A percentile compares a stretch with the other conserved stretches of the same genome.
phyloP scores from a whole-genome alignment of 2,797 vertebrate genomes.

The Acrocephalus scirpaceus region DNA sequence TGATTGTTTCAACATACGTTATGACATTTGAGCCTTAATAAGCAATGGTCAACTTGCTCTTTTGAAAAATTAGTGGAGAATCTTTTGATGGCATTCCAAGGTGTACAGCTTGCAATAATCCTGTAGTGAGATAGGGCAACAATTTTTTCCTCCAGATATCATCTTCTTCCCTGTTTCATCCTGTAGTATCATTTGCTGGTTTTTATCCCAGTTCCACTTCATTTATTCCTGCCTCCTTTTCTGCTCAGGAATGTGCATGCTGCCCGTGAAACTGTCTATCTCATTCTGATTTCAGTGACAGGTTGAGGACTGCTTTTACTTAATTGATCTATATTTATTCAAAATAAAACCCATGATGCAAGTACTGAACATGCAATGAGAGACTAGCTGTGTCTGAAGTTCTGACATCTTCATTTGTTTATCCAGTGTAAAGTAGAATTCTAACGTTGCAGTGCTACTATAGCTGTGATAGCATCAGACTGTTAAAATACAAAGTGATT shows the following conservation, averaged over 20 bases:
- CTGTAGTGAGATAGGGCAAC: neutral
- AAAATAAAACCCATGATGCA: conserved; percentile 12
- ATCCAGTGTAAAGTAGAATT: conserved; percentile 23
- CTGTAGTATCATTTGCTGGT: neutral
- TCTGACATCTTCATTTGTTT: conserved; percentile 56
- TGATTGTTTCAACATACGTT: neutral
- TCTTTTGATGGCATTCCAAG: neutral
- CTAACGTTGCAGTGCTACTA: neutral
- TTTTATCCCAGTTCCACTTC: neutral
- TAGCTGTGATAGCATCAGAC: conserved; percentile 27
- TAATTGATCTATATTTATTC: conserved; percentile 46
- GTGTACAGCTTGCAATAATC: neutral
- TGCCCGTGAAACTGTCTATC: neutral
- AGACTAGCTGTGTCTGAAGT: conserved; percentile 35
- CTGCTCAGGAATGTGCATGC: neutral
- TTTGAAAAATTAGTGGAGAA: neutral
- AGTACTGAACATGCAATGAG: neutral
- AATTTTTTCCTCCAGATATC: neutral
- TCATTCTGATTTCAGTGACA: conserved; percentile 30
- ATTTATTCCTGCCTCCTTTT: neutral
- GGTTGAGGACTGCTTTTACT: conserved; percentile 4
- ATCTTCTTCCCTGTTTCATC: neutral
- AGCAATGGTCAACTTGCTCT: neutral
- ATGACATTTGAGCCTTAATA: neutral
- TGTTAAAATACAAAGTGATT: neutral